Percentiles rank a stretch among this genome's conserved stretches.
These are phyloP conservation scores for Agrochola lota DNA, from an alignment of 2,888 invertebrate genomes.

Conservation along the genomic window DNA sequence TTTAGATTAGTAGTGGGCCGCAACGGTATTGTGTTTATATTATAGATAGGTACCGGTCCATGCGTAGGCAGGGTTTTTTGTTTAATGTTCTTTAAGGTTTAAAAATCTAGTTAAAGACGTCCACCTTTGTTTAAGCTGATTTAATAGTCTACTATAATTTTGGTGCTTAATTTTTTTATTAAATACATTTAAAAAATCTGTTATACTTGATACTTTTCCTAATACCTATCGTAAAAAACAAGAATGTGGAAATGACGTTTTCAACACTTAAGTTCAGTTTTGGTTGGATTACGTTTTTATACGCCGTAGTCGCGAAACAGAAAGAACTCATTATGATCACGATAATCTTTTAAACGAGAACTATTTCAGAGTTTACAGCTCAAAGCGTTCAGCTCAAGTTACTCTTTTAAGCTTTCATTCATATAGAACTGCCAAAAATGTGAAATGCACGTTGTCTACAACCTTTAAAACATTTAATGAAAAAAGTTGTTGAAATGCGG, in stretches of 20 bases:
- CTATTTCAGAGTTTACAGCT: slow-evolving; percentile 4
- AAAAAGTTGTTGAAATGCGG: slow-evolving; percentile 28
- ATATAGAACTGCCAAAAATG: slow-evolving; percentile 18
- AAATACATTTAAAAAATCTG: background rate
- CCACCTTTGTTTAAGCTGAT: background rate
- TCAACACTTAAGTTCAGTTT: background rate
- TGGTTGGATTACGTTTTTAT: background rate
- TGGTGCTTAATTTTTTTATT: background rate
- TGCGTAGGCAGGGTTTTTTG: background rate
- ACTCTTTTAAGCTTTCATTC: slow-evolving; percentile 8
- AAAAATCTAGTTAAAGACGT: background rate
- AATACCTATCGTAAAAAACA: background rate
- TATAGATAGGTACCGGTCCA: background rate
- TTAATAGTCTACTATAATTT: background rate
- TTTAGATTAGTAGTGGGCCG: slow-evolving; percentile 76
- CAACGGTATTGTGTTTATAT: slow-evolving; percentile 51
- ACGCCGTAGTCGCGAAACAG: background rate
- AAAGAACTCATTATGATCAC: background rate
- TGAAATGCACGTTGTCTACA: background rate
- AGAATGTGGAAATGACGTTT: background rate
- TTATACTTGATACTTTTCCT: background rate
- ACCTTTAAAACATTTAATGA: slow-evolving; percentile 34
- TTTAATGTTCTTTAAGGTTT: background rate
- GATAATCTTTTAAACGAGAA: slow-evolving; percentile 17
- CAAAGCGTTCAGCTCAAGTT: background rate